phyloP scores from a whole-genome alignment of 1,140 invertebrate species.

The Atta cephalotes region DNA sequence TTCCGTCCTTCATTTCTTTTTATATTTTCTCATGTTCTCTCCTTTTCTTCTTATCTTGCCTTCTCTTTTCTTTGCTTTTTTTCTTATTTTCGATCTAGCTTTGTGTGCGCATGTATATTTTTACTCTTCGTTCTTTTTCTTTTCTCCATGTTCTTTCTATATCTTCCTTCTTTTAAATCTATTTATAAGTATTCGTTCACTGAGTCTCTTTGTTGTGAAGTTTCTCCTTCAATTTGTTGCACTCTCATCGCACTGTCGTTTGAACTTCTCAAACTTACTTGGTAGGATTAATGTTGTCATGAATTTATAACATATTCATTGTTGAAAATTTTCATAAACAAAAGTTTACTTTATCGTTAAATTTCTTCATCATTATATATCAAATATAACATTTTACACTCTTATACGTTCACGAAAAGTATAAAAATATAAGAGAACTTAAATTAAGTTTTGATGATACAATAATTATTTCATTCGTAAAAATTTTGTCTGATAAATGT shows the following conservation, averaged over 20 bases:
- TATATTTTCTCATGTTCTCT: not conserved
- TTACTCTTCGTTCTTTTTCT: not conserved
- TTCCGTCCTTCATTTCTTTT: constrained; percentile 16
- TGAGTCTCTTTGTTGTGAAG: constrained; percentile 21
- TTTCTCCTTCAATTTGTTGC: not conserved
- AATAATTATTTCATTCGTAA: too few relatives aligned
- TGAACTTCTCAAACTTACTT: not conserved
- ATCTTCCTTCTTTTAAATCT: not conserved
- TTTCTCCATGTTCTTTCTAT: not conserved
- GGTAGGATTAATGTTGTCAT: constrained; percentile 20
- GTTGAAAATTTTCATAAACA: not conserved
- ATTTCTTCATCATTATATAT: not conserved
- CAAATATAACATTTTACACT: not conserved
- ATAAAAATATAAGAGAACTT: too few relatives aligned
- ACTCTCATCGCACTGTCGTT: not conserved
- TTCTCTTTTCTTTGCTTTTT: not conserved
- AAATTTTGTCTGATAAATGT: too few relatives aligned
- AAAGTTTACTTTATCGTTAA: not conserved
- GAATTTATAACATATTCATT: constrained; percentile 1
- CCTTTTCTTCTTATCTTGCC: constrained; percentile 30
- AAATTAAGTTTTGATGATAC: too few relatives aligned
- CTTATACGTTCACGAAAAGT: too few relatives aligned
- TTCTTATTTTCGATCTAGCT: not conserved
- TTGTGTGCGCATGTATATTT: not conserved
- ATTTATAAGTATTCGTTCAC: constrained; percentile 41